Base-by-base conservation (phyloP, 1,140 invertebrate species). In the Penaeus vannamei region DNA sequence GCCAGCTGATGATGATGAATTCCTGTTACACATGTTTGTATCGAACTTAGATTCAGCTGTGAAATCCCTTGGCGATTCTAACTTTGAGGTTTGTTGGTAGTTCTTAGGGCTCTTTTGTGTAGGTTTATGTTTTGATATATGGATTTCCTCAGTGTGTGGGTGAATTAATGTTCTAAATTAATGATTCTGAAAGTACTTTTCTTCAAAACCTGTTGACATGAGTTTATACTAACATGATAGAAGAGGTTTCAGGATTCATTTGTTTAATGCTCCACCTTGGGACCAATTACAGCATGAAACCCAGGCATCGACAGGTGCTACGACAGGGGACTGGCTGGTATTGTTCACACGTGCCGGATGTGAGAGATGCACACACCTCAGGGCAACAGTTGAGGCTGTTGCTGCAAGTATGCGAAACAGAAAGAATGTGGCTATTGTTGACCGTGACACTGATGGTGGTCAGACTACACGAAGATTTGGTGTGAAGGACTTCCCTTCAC, bases 261-360 rank as follows among this genome's bases (percentile, higher is more conserved):
- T 8, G 12, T 61, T 17, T 60, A 23, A 22, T 60, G n/a, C 61
- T 26, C 32, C 3, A 7, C 17, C 17, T 76, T 72, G 29, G 36
- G 29, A 20, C 59, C 59, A n/a, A 19, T 94, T 94, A 92, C 93
- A 94, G 90, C 94, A 94, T 89, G 89, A 93, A 72, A 94, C 94
- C 5, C 94, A 94, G 86, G 94, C 94, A 19, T 91, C 93, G 2
- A 93, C 93, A 59, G 94, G 94, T 8, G 93, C 94, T 23, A 94
- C 94, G 32, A 94, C 94, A 85, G 94, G 94, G 22, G 94, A 94
- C 91, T 94, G 94, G 94, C 91, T 94, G 64, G 93, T 94, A 20
- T 88, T 93, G 53, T 94, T 94, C 77, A 87, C 64, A 2, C 64
- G 90, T 1, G 53, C 64, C 42, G 85, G 83, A 29, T 91, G 88